Conservation (phyloP, 2,113 vertebrate genomes). For the rat (Rattus norvegicus) region GRCr8 NC_086023.1:77149501-77150000, state of each 20-base stretch:
- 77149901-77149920: not conserved
- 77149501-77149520: not conserved
- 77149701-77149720: not conserved
- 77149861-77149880: not conserved
- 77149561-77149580: constrained; percentile 9
- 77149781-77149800: not conserved
- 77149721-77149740: not conserved
- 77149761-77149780: not conserved
- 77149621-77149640: not conserved
- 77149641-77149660: not conserved
- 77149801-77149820: not conserved
- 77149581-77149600: constrained; percentile 12
- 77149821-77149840: not conserved
- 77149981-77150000: not conserved
- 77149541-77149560: not conserved
- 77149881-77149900: not conserved
- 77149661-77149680: not conserved
- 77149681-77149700: not conserved
- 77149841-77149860: constrained; percentile 4
- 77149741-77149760: not conserved
- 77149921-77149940: not conserved
- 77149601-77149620: constrained; percentile 2
- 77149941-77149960: not conserved
- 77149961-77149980: not conserved
- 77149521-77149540: constrained; percentile 23